A percentile compares a stretch with the other conserved stretches of the same genome.
These are phyloP conservation scores for Ailuropoda melanoleuca DNA, from an alignment of 2,113 vertebrate species.

Conservation along the genomic window DNA sequence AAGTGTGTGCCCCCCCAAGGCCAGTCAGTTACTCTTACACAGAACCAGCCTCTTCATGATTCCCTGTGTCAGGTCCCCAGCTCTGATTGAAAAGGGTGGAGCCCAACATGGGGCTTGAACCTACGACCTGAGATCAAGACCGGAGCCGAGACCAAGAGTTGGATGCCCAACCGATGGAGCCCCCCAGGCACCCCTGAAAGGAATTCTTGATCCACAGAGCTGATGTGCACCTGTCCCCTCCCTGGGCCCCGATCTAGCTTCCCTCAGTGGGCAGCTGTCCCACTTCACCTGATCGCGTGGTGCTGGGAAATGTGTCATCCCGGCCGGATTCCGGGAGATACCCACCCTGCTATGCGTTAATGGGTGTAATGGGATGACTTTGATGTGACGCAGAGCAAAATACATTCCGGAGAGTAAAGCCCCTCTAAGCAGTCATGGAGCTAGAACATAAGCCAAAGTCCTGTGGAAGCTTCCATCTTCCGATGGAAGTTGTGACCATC, in stretches of 20 bases:
- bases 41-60: not conserved
- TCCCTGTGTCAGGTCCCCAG: rapidly evolving
- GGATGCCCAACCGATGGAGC: not conserved
- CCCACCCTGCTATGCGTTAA: rapidly evolving
- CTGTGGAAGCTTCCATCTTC: rapidly evolving
- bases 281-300: rapidly evolving
- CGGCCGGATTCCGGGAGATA: not conserved
- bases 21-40: not conserved
- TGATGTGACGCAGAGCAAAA: too few relatives aligned
- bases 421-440: rapidly evolving
- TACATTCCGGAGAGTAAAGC: rapidly evolving
- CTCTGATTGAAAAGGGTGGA: not conserved
- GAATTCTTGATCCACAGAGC: not conserved
- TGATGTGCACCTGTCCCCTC: not conserved
- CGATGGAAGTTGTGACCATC: not conserved
- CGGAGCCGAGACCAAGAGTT: not conserved
- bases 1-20: too few relatives aligned
- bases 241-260: not conserved
- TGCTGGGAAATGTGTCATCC: rapidly evolving
- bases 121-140: not conserved
- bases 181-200: not conserved
- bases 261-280: not conserved
- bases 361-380: rapidly evolving
- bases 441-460: rapidly evolving
- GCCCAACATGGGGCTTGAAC: not conserved